Conservation (phyloP, 2,888 invertebrate genomes). For the Theodoxus fluviatilis region DNA sequence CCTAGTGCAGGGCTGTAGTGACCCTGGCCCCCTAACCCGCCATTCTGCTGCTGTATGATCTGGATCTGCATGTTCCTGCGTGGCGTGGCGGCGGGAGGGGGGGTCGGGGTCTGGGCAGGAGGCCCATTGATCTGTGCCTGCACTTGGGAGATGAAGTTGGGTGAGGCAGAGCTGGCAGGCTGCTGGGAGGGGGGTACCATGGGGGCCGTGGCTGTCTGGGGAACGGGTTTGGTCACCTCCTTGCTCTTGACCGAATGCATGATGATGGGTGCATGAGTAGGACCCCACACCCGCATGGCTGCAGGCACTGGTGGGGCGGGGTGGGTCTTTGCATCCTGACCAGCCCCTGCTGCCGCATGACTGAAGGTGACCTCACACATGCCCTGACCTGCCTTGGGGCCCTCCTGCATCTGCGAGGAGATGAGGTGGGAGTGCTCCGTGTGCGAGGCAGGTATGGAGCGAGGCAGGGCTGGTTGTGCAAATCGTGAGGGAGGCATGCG, state of each 20-base stretch:
- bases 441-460: too few relatives aligned
- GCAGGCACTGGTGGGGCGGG: slow-evolving; percentile 65
- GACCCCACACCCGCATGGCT: slow-evolving; percentile 84
- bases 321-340: slow-evolving; percentile 25
- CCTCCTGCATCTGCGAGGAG: too few relatives aligned
- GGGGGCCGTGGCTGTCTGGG: slow-evolving; percentile 95
- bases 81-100: slow-evolving; percentile 21
- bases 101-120: slow-evolving; percentile 40
- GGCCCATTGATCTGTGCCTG: slow-evolving; percentile 52
- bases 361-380: too few relatives aligned
- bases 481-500: too few relatives aligned
- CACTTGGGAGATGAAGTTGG: slow-evolving; percentile 53
- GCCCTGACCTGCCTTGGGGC: too few relatives aligned
- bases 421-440: too few relatives aligned
- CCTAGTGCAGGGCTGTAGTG: too few relatives aligned
- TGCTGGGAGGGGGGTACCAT: slow-evolving; percentile 62
- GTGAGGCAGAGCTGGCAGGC: background rate
- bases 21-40: too few relatives aligned
- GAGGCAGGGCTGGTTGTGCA: too few relatives aligned
- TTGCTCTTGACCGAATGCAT: slow-evolving; percentile 97
- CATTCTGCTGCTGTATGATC: slow-evolving; percentile 35
- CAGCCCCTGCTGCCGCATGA: slow-evolving; percentile 19
- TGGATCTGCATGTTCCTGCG: slow-evolving; percentile 41
- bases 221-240: slow-evolving; percentile 88
- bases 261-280: slow-evolving; percentile 89